These are phyloP conservation scores for Sipunculus nudus DNA, from an alignment of 2,888 invertebrate genomes.

Conservation along the genomic window DNA sequence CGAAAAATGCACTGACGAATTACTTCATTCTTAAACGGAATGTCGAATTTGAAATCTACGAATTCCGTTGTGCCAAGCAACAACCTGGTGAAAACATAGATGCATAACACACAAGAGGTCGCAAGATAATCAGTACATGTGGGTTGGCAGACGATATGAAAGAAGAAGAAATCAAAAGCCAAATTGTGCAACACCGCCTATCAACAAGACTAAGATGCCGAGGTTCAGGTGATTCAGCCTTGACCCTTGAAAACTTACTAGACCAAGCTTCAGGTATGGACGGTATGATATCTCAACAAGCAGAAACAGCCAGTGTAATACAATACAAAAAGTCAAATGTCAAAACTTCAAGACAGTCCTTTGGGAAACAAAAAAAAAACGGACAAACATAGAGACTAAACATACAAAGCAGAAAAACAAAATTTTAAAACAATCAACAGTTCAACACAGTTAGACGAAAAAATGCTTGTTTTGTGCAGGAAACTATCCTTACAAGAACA, in stretches of 20 bases:
- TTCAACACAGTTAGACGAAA: too few species aligned
- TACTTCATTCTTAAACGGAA: constrained; percentile 16
- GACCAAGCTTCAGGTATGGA: constrained; percentile 1
- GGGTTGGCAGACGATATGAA: constrained; percentile 11
- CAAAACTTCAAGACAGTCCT: too few species aligned
- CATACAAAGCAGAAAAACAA: too few species aligned
- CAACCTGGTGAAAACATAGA: constrained; percentile 4
- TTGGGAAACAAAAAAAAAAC: too few species aligned
- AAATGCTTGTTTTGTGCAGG: too few species aligned
- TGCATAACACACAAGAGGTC: neutral
- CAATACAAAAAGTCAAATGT: too few species aligned
- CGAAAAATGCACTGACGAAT: constrained; percentile 7
- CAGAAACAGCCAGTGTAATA: too few species aligned
- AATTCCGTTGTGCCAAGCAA: constrained; percentile 12
- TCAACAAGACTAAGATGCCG: constrained; percentile 21
- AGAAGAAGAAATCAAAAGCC: constrained; percentile 32
- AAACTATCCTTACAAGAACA: too few species aligned
- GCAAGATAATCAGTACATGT: constrained; percentile 9
- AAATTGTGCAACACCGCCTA: constrained; percentile 25
- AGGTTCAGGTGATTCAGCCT: constrained; percentile 8
- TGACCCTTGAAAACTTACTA: constrained; percentile 6
- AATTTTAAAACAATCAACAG: too few species aligned
- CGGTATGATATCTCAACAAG: too few species aligned
- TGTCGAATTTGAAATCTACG: constrained; percentile 6
- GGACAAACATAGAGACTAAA: too few species aligned